These are phyloP conservation scores for Oryzias dopingdopingensis DNA, from an alignment of 2,797 vertebrate species.

Conservation along the genomic window DNA sequence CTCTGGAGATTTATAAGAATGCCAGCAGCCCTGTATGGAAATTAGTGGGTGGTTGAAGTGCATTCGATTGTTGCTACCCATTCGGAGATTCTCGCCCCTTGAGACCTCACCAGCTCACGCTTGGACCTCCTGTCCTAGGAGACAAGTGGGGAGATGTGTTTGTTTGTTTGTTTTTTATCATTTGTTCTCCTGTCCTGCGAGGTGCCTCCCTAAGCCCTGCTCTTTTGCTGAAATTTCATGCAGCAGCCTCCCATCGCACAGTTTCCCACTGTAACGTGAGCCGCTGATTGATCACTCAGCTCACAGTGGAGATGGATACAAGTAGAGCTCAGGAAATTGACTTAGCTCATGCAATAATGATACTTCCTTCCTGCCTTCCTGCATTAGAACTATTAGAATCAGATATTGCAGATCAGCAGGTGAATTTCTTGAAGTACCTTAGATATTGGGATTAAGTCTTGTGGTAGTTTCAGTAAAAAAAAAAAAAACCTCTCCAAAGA, in stretches of 20 bases:
- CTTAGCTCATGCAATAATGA: constrained; percentile 59
- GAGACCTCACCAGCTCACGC: constrained; percentile 49
- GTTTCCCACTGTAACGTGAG: constrained; percentile 55
- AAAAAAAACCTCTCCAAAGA: no score
- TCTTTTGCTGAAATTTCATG: constrained; percentile 30
- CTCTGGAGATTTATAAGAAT: constrained; percentile 36
- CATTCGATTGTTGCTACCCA: constrained; percentile 22
- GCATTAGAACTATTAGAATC: constrained; percentile 53
- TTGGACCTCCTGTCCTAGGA: constrained; percentile 31
- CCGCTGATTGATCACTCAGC: constrained; percentile 54
- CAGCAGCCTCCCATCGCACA: constrained; percentile 15
- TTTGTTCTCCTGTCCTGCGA: constrained; percentile 9
- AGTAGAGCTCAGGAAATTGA: constrained; percentile 67
- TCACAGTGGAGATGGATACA: constrained; percentile 54
- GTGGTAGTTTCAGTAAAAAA: not conserved
- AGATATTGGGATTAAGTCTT: not conserved
- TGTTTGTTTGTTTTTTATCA: constrained; percentile 15
- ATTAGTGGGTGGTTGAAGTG: constrained; percentile 25
- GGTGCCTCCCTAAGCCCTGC: constrained; percentile 22
- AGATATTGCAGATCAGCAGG: constrained; percentile 41
- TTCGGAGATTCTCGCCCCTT: constrained; percentile 28
- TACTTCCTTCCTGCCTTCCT: constrained; percentile 68
- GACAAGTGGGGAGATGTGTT: constrained; percentile 18
- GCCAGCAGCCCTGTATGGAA: constrained; percentile 34
- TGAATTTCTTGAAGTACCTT: constrained; percentile 23